These are phyloP conservation scores for Nipponacmea schrenckii DNA, from an alignment of 2,888 invertebrate species.

Conservation along the genomic window DNA sequence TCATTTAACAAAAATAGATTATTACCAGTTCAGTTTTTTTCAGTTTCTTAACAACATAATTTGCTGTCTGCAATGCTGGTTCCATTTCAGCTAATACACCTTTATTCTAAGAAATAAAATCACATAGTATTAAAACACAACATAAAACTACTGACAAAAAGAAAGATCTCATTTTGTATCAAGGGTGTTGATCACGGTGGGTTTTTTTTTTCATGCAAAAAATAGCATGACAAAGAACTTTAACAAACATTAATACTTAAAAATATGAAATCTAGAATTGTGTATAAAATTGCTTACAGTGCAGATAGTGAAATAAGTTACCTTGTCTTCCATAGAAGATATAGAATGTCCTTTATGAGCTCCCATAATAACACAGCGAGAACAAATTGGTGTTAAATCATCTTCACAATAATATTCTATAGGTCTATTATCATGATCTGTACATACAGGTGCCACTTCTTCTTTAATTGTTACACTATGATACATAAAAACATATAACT, in stretches of 20 bases:
- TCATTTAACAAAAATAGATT: too few species aligned
- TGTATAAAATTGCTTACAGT: too few species aligned
- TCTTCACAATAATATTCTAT: slow-evolving; percentile 66
- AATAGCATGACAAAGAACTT: too few species aligned
- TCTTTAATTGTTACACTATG: slow-evolving; percentile 26
- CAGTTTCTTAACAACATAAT: slow-evolving; percentile 42
- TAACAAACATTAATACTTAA: too few species aligned
- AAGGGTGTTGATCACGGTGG: background rate
- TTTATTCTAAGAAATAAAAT: slow-evolving; percentile 41
- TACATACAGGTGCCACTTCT: slow-evolving; percentile 42
- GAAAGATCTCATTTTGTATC: too few species aligned
- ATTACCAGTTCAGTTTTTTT: slow-evolving; percentile 50
- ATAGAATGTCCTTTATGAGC: slow-evolving; percentile 62
- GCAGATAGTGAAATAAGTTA: slow-evolving; percentile 19
- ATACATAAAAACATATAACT: background rate
- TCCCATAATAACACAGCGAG: slow-evolving; percentile 64
- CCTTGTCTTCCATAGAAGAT: slow-evolving; percentile 64
- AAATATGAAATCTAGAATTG: too few species aligned
- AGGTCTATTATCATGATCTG: slow-evolving; percentile 49
- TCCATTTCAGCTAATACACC: slow-evolving; percentile 46
- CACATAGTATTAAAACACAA: slow-evolving; percentile 32
- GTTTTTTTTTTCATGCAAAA: too few species aligned
- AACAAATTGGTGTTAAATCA: slow-evolving; percentile 60
- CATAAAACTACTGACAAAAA: background rate
- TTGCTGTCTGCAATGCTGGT: slow-evolving; percentile 46